A percentile compares a stretch with the other conserved stretches of the same genome.
phyloP scores from a whole-genome alignment of 2,113 vertebrate genomes.

The Lagenorhynchus albirostris region DNA sequence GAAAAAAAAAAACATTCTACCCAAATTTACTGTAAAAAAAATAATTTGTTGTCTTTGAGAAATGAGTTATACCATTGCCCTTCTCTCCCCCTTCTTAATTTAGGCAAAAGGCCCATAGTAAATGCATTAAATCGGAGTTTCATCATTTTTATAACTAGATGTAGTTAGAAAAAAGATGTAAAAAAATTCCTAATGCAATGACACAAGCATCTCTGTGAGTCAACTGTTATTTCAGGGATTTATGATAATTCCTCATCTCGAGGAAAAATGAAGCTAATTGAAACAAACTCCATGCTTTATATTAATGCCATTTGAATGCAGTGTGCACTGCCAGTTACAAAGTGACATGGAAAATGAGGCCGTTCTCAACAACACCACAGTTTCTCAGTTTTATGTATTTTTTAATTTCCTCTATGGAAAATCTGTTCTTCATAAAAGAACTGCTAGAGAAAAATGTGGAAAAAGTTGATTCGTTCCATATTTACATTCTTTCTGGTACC shows the following conservation, averaged over 20 bases:
- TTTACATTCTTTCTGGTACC: conserved; percentile 89
- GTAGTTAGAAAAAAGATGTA: conserved; percentile 67
- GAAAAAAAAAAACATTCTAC: conserved; percentile 58
- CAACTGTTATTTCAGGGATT: conserved; percentile 85
- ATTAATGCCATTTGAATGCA: conserved; percentile 81
- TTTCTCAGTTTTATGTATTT: conserved; percentile 92
- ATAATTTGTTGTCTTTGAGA: conserved; percentile 75
- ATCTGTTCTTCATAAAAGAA: conserved; percentile 96
- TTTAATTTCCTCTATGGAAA: conserved; percentile 98
- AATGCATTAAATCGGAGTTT: conserved; percentile 76
- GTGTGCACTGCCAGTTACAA: conserved; percentile 80
- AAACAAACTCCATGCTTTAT: conserved; percentile 79
- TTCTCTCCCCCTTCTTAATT: conserved; percentile 71
- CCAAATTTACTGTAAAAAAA: conserved; percentile 72
- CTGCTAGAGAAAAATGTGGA: conserved; percentile 90
- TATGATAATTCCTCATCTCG: conserved; percentile 82
- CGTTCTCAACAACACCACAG: conserved; percentile 88
- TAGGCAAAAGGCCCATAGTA: conserved; percentile 79
- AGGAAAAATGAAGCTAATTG: conserved; percentile 85
- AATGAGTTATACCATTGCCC: conserved; percentile 62
- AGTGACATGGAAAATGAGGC: conserved; percentile 85
- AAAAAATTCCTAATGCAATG: conserved; percentile 76
- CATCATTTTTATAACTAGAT: conserved; percentile 81
- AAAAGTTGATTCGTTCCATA: conserved; percentile 92
- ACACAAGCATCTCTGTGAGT: conserved; percentile 76